These are phyloP conservation scores for Diarsia brunnea DNA, from an alignment of 2,888 invertebrate species.

Conservation along the genomic window DNA sequence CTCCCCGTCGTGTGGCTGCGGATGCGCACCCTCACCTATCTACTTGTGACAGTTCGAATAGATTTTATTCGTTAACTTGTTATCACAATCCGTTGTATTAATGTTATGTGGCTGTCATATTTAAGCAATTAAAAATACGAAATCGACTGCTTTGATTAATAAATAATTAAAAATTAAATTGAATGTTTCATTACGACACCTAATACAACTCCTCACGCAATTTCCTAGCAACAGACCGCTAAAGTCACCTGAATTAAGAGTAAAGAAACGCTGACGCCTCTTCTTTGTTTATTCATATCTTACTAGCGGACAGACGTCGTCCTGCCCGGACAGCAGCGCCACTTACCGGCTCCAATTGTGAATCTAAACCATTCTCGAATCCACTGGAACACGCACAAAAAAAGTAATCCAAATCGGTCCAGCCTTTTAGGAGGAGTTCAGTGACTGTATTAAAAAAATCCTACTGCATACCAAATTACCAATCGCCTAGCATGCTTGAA, in stretches of 20 bases:
- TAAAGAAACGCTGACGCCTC: background rate
- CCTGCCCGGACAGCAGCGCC: no score
- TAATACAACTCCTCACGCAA: no score
- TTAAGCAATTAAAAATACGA: conserved; percentile 32
- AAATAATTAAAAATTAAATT: conserved; percentile 34
- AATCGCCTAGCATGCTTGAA: background rate
- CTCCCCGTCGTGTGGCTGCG: conserved; percentile 61
- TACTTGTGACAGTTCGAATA: conserved; percentile 70
- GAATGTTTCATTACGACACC: conserved; percentile 27
- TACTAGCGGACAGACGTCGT: no score
- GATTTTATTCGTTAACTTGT: conserved; percentile 54
- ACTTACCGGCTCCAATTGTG: no score
- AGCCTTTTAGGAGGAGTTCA: no score
- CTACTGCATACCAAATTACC: background rate
- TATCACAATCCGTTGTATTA: conserved; percentile 53
- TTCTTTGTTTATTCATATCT: background rate
- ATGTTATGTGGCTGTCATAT: conserved; percentile 34
- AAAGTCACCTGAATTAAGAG: background rate
- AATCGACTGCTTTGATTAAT: conserved; percentile 25
- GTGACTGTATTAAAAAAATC: no score
- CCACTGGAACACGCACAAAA: no score
- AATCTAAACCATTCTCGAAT: no score
- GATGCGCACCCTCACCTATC: conserved; percentile 67
- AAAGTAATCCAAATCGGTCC: no score
- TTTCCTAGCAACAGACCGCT: background rate